Evolutionary conservation across 2,888 invertebrate genomes (phyloP).

Genomic region (Mythimna lalbum): DNA sequence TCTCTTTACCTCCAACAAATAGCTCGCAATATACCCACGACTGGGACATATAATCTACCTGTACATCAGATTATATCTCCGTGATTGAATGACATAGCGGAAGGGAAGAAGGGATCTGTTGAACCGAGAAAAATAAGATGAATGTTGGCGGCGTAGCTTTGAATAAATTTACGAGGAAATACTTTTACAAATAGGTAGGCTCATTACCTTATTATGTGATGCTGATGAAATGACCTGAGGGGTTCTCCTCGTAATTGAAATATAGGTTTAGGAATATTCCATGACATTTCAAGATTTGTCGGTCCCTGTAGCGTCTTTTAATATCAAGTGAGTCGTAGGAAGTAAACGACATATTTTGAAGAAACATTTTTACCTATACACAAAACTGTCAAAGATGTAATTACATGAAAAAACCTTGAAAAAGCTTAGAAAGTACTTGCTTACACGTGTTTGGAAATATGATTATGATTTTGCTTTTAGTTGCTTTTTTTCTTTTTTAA

Average conservation of each 20-base stretch:
- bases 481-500: neutral
- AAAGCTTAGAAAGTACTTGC: neutral
- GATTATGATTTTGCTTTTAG: neutral
- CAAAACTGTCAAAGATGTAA: neutral
- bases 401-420: neutral
- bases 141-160: conserved; percentile 51
- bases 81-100: conserved; percentile 55
- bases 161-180: conserved; percentile 60
- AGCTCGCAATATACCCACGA: neutral
- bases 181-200: conserved; percentile 57
- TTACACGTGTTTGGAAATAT: no score
- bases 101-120: conserved; percentile 23
- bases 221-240: conserved; percentile 45
- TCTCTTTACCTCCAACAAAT: neutral
- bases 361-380: neutral
- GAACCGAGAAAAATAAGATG: conserved; percentile 60
- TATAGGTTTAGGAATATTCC: neutral
- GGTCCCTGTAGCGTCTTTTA: neutral
- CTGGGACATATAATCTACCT: conserved; percentile 29
- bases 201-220: conserved; percentile 58
- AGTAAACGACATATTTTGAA: neutral
- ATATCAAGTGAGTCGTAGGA: neutral
- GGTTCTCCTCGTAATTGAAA: conserved; percentile 36
- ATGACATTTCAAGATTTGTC: neutral
- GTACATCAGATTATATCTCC: conserved; percentile 35